Evolutionary conservation across 2,797 vertebrate genomes (phyloP).

Genomic region (Arvicola amphibius): DNA sequence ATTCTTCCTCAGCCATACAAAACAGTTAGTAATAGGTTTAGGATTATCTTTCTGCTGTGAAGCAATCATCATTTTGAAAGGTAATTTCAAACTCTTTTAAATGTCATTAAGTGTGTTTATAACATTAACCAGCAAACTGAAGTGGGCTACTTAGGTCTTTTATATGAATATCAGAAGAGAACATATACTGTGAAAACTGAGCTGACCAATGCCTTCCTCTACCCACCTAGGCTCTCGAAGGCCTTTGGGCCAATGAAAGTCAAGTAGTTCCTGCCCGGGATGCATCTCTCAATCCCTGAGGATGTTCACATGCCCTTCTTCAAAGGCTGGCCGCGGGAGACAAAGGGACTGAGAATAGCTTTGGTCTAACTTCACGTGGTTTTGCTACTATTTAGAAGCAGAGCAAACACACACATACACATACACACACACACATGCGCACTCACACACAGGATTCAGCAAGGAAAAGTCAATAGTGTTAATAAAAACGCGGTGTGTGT

Average conservation of each 20-base stretch:
- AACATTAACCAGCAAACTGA: constrained; percentile 28
- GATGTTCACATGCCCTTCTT: neutral
- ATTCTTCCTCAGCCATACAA: neutral
- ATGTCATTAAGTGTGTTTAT: neutral
- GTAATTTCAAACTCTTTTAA: neutral
- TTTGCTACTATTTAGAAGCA: constrained; percentile 39
- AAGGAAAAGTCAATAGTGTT: constrained; percentile 67
- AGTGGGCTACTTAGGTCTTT: neutral
- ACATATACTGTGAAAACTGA: neutral
- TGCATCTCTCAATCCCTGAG: neutral
- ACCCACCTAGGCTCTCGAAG: constrained; percentile 6
- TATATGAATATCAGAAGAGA: neutral
- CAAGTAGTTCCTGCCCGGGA: neutral
- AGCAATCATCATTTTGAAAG: neutral
- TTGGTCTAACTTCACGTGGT: constrained; percentile 2
- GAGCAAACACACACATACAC: neutral
- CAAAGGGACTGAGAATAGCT: neutral
- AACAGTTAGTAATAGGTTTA: neutral
- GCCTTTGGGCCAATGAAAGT: neutral
- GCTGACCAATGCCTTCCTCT: neutral
- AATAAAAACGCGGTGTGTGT: constrained; percentile 60
- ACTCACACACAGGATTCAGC: neutral
- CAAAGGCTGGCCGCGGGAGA: neutral
- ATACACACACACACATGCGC: neutral
- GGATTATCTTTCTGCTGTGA: neutral